Conservation (phyloP, 2,797 vertebrate species). For the Oceanodroma leucorhoa region DNA sequence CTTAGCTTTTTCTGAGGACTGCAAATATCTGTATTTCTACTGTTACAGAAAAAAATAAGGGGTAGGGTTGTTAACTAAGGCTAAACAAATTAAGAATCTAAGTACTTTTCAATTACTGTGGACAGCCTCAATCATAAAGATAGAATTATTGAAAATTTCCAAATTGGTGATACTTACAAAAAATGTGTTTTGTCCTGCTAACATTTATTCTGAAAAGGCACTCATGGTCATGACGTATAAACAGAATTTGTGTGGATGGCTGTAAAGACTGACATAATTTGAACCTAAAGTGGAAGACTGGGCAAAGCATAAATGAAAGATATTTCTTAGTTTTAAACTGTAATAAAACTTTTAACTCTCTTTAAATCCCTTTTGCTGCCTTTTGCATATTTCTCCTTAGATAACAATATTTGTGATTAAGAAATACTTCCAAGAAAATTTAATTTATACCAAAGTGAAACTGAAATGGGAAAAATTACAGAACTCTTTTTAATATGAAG, state of each 20-base stretch:
- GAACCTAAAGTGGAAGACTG: background rate
- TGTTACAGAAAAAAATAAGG: background rate
- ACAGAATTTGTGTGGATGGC: background rate
- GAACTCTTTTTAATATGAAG: background rate
- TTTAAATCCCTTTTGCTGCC: background rate
- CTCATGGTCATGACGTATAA: background rate
- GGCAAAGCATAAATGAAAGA: background rate
- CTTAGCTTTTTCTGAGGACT: background rate
- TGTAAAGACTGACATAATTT: background rate
- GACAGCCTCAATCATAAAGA: background rate
- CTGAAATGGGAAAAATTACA: background rate
- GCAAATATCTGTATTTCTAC: background rate
- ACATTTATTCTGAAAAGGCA: background rate
- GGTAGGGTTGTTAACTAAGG: background rate
- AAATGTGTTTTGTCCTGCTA: rapidly evolving
- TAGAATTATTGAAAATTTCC: background rate
- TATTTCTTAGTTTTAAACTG: background rate
- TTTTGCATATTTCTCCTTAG: background rate
- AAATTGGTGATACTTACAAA: background rate
- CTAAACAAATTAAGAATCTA: background rate
- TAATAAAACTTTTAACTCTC: background rate
- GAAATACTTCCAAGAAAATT: background rate
- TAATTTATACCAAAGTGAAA: background rate
- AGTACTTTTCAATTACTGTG: background rate
- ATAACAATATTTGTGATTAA: background rate